A percentile compares a stretch with the other conserved stretches of the same genome.
Conservation (phyloP, 2,113 vertebrate species). For the Hiodon tergisus region DNA sequence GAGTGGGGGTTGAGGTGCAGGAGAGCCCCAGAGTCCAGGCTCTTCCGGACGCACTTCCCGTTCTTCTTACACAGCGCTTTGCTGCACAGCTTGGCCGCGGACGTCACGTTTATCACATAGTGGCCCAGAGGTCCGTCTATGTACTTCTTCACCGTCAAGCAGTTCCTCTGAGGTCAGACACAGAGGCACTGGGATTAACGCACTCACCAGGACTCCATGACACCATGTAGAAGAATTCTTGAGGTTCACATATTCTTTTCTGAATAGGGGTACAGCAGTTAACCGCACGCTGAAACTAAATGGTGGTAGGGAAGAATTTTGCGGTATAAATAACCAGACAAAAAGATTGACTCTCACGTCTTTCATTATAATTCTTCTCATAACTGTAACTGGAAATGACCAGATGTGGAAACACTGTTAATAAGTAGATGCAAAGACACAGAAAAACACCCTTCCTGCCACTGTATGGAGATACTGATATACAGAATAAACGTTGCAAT, state of each 20-base stretch:
- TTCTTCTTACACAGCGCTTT: slow-evolving; percentile 79
- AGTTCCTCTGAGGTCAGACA: slow-evolving; percentile 65
- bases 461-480: no score
- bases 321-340: no score
- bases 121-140: slow-evolving; percentile 72
- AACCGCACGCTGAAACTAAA: no score
- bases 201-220: background rate
- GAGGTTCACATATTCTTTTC: background rate
- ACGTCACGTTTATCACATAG: slow-evolving; percentile 82
- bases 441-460: background rate
- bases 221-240: background rate
- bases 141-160: slow-evolving; percentile 70
- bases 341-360: no score
- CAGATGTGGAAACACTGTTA: no score
- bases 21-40: slow-evolving; percentile 58
- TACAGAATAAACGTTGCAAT: no score
- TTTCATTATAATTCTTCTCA: background rate
- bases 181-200: slow-evolving; percentile 1
- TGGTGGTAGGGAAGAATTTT: no score
- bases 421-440: background rate
- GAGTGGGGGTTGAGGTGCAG: slow-evolving; percentile 72
- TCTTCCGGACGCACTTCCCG: slow-evolving; percentile 76
- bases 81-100: slow-evolving; percentile 82
- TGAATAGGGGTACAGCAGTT: no score
- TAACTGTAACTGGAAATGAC: background rate